A percentile compares a stretch with the other conserved stretches of the same genome.
These are phyloP conservation scores for Amorpha juglandis DNA, from an alignment of 2,888 invertebrate genomes.

Conservation along the genomic window DNA sequence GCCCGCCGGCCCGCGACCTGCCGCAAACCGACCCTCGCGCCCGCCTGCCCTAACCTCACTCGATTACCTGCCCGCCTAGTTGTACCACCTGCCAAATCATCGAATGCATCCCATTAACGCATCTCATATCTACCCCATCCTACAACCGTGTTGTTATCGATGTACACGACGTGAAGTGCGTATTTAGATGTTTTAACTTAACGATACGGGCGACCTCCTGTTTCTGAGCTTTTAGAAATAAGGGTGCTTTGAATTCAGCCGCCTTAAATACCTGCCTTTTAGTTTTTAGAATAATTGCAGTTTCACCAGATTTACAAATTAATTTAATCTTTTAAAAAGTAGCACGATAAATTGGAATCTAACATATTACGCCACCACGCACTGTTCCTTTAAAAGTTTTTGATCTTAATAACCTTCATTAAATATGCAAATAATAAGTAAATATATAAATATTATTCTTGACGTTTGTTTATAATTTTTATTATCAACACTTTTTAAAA, in stretches of 20 bases:
- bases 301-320: not conserved
- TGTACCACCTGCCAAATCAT: conserved; percentile 61
- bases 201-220: conserved; percentile 4
- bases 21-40: conserved; percentile 66
- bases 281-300: not conserved
- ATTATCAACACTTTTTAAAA: too few species aligned
- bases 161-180: conserved; percentile 16
- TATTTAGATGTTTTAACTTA: not conserved
- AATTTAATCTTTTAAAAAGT: not conserved
- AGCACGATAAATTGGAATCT: not conserved
- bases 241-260: conserved; percentile 2
- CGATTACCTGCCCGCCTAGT: conserved; percentile 58
- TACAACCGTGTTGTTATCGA: not conserved
- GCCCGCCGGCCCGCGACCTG: conserved; percentile 71
- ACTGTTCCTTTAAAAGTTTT: not conserved
- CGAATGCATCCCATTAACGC: conserved; percentile 19
- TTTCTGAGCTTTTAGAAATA: conserved; percentile 13
- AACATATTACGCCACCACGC: conserved; percentile 2
- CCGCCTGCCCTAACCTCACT: conserved; percentile 71
- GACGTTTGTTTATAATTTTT: too few species aligned
- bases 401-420: not conserved
- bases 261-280: too few species aligned
- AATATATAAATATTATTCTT: too few species aligned
- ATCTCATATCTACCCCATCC: conserved; percentile 7
- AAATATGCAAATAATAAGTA: too few species aligned